phyloP scores from a whole-genome alignment of 1,140 invertebrate species.

The Palaemon carinicauda region DNA sequence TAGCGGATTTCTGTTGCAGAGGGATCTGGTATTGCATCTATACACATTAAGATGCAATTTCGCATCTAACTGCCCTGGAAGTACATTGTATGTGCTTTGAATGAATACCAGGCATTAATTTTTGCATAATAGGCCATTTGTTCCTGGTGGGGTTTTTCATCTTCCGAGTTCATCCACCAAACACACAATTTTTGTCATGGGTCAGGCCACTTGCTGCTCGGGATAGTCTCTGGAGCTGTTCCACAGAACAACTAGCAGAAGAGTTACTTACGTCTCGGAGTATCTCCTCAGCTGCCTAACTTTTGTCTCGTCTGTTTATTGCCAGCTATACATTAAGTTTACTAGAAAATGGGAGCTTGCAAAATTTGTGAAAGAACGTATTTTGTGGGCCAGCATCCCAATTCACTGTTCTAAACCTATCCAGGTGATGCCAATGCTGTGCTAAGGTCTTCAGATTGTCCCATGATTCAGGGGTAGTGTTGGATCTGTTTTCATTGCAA shows the following conservation, averaged over 20 bases:
- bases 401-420: background rate
- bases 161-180: background rate
- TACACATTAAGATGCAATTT: background rate
- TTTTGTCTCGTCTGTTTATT: background rate
- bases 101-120: background rate
- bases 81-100: slow-evolving; percentile 3
- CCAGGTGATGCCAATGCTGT: no score
- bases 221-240: background rate
- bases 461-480: background rate
- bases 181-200: background rate
- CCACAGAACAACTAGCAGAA: no score
- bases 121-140: background rate
- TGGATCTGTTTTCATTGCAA: background rate
- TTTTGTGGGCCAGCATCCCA: background rate
- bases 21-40: background rate
- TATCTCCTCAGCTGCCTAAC: background rate
- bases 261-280: background rate
- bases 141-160: background rate
- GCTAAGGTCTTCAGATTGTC: no score
- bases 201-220: background rate
- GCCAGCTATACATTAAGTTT: background rate
- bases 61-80: background rate
- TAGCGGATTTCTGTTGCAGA: background rate
- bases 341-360: background rate
- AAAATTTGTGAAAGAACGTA: background rate